Evolutionary conservation across 37 sponge, comb jelly and placozoan species (phyloP).

Genomic region (Trichoplax adhaerens): DNA sequence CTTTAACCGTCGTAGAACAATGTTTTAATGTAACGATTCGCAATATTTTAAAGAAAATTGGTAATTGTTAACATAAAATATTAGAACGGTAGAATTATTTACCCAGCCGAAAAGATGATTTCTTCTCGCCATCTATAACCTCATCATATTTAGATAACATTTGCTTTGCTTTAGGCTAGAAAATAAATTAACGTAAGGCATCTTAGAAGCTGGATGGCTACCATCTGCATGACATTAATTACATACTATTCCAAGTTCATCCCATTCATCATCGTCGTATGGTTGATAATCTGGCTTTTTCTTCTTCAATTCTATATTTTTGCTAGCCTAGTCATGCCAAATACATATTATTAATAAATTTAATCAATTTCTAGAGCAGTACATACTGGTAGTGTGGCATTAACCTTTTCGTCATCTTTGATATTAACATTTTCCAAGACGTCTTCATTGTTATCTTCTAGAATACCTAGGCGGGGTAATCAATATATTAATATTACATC

Average conservation of each 20-base stretch:
- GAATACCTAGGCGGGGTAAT: slow-evolving; percentile 17
- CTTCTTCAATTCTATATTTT: slow-evolving; percentile 53
- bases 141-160: too few relatives aligned
- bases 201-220: too few relatives aligned
- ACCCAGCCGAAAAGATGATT: too few relatives aligned
- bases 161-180: too few relatives aligned
- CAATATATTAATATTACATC: neutral
- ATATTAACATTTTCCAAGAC: slow-evolving; percentile 70
- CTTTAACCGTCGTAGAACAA: too few relatives aligned
- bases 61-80: too few relatives aligned
- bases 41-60: too few relatives aligned
- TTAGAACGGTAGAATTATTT: too few relatives aligned
- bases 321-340: neutral
- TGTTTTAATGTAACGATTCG: too few relatives aligned
- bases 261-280: slow-evolving; percentile 61
- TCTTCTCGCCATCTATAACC: too few relatives aligned
- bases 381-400: neutral
- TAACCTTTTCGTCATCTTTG: slow-evolving; percentile 53
- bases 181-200: too few relatives aligned
- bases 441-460: slow-evolving; percentile 57
- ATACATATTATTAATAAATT: neutral
- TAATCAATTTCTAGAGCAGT: neutral
- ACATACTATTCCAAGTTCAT: slow-evolving; percentile 38
- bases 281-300: slow-evolving; percentile 47
- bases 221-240: too few relatives aligned